phyloP scores from a whole-genome alignment of 2,113 vertebrate species.

The Gulo gulo region DNA sequence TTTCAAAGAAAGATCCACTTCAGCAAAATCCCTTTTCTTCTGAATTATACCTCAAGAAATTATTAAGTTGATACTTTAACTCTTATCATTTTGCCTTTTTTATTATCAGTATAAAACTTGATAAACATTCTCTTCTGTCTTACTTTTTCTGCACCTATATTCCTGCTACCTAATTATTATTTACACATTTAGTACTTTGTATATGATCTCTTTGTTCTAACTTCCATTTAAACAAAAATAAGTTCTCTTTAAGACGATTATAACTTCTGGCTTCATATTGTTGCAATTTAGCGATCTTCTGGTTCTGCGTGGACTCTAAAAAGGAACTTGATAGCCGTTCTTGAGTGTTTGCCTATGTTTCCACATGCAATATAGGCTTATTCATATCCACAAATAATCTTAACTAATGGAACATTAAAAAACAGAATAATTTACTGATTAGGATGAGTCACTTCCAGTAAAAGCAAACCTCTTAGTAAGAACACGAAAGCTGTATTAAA shows the following conservation, averaged over 20 bases:
- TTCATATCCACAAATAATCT: slow-evolving; percentile 22
- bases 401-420: slow-evolving; percentile 38
- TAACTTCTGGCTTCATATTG: neutral
- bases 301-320: neutral
- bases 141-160: neutral
- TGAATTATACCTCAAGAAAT: neutral
- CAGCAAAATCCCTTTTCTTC: neutral
- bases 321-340: neutral
- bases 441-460: slow-evolving; percentile 56
- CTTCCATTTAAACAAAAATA: neutral
- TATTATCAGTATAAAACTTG: neutral
- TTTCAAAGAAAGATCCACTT: slow-evolving; percentile 13
- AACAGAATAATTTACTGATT: slow-evolving; percentile 45
- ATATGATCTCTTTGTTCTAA: neutral
- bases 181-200: neutral
- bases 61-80: neutral
- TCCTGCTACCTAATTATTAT: neutral
- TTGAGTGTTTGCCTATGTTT: slow-evolving; percentile 18
- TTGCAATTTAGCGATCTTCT: neutral
- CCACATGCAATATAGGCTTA: neutral
- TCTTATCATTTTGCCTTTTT: neutral
- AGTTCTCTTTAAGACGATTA: neutral
- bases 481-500: slow-evolving; percentile 24
- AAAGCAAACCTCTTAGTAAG: slow-evolving; percentile 34
- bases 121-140: neutral